Percentiles rank a stretch among this genome's conserved stretches.
These are phyloP conservation scores for Watersipora subatra DNA, from an alignment of 1,140 invertebrate genomes.

Conservation along the genomic window DNA sequence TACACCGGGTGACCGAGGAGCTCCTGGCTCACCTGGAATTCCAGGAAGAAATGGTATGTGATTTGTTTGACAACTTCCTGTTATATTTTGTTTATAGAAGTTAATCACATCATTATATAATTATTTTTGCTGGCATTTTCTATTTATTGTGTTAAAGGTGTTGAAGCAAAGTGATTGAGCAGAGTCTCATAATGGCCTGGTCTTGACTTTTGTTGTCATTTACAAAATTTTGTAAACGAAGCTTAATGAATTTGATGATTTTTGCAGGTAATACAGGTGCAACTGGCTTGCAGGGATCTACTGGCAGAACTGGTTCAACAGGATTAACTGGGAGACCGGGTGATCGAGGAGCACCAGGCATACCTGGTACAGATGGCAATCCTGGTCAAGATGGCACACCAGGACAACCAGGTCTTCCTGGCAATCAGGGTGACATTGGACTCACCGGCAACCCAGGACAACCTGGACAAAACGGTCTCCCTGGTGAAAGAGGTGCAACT, in stretches of 20 bases:
- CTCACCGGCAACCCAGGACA: background rate
- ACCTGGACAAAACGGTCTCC: constrained; percentile 3
- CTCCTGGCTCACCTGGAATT: background rate
- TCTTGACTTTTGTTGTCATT: too few species aligned
- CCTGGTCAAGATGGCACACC: background rate
- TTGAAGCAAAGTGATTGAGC: too few species aligned
- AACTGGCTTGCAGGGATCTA: background rate
- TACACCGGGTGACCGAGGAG: constrained; percentile 2
- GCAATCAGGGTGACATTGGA: background rate
- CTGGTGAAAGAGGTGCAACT: background rate
- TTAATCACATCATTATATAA: too few species aligned
- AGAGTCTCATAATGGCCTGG: too few species aligned
- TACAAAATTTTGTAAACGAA: too few species aligned
- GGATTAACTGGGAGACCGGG: background rate
- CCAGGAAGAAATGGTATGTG: background rate
- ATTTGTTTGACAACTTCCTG: too few species aligned
- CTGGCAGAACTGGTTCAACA: background rate
- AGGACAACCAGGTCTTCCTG: constrained; percentile 4
- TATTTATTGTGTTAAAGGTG: too few species aligned
- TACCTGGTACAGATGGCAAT: constrained; percentile 2
- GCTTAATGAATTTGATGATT: too few species aligned
- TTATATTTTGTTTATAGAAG: too few species aligned
- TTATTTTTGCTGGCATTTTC: too few species aligned
- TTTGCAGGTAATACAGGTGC: background rate
- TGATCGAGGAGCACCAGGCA: background rate